Percentiles rank a stretch among this genome's conserved stretches.
phyloP scores from a whole-genome alignment of 2,888 invertebrate species.

The Allolobophora icterica region DNA sequence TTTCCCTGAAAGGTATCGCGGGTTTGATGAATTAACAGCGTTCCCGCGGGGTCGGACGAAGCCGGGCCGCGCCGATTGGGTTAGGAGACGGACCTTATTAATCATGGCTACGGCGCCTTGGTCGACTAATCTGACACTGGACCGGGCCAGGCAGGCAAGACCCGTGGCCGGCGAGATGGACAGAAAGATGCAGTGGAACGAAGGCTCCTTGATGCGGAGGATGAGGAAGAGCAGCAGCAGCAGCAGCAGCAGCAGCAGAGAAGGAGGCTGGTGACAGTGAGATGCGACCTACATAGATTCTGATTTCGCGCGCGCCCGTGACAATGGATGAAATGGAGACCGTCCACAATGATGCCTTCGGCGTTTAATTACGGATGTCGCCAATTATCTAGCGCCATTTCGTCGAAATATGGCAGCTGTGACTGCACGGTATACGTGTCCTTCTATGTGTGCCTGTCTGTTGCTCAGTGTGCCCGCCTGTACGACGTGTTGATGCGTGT shows the following conservation, averaged over 20 bases:
- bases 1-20: background rate
- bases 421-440: background rate
- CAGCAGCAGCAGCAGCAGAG: background rate
- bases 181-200: background rate
- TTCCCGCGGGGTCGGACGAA: background rate
- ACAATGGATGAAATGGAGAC: background rate
- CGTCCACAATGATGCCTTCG: background rate
- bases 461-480: too few species aligned
- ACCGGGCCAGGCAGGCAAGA: conserved; percentile 9
- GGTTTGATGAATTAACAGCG: conserved; percentile 10
- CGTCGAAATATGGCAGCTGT: background rate
- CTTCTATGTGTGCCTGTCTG: background rate
- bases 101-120: background rate
- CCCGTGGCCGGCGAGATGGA: background rate
- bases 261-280: too few species aligned
- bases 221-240: background rate
- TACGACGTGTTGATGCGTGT: background rate
- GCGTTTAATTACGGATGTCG: background rate
- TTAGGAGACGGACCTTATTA: conserved; percentile 17
- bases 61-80: background rate
- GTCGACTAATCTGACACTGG: background rate
- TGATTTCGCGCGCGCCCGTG: background rate
- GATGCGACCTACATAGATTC: background rate
- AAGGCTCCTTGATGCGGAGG: background rate
- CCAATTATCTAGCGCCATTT: background rate